These are phyloP conservation scores for Coracopsis vasa DNA, from an alignment of 2,113 vertebrate species.

Conservation along the genomic window DNA sequence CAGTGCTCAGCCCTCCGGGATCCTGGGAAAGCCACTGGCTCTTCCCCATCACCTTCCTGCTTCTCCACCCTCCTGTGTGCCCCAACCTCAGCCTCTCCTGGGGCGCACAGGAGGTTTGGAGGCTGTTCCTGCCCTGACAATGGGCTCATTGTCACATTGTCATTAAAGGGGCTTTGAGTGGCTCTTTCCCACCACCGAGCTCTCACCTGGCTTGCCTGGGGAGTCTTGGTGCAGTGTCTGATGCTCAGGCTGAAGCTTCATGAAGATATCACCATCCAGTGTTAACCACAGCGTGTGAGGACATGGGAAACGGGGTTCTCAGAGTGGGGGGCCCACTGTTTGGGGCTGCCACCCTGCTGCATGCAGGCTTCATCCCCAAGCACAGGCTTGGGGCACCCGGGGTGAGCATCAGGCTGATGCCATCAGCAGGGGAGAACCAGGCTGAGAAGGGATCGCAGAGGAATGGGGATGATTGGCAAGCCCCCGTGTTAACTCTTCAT, in stretches of 20 bases:
- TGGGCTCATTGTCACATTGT: fast-evolving
- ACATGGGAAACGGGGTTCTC: fast-evolving
- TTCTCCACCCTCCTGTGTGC: fast-evolving
- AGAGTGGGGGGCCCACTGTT: fast-evolving
- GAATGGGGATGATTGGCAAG: not conserved
- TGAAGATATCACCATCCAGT: not conserved
- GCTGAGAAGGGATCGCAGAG: not conserved
- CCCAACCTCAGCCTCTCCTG: not conserved
- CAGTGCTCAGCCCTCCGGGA: not conserved
- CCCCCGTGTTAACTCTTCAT: fast-evolving
- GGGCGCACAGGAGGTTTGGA: not conserved
- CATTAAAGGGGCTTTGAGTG: not conserved
- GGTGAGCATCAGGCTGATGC: not conserved
- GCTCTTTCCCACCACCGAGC: not conserved
- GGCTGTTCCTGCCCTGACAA: not conserved
- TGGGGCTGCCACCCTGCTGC: fast-evolving
- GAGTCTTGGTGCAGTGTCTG: fast-evolving
- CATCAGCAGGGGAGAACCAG: fast-evolving
- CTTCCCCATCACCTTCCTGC: not conserved
- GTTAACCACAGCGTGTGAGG: not conserved
- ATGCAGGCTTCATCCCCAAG: fast-evolving
- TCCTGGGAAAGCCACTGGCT: not conserved
- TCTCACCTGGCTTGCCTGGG: not conserved
- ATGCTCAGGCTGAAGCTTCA: not conserved
- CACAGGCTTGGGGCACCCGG: fast-evolving